These are phyloP conservation scores for Phenganax marumi DNA, from an alignment of 92 coral and sea anemone genomes.

Conservation along the genomic window DNA sequence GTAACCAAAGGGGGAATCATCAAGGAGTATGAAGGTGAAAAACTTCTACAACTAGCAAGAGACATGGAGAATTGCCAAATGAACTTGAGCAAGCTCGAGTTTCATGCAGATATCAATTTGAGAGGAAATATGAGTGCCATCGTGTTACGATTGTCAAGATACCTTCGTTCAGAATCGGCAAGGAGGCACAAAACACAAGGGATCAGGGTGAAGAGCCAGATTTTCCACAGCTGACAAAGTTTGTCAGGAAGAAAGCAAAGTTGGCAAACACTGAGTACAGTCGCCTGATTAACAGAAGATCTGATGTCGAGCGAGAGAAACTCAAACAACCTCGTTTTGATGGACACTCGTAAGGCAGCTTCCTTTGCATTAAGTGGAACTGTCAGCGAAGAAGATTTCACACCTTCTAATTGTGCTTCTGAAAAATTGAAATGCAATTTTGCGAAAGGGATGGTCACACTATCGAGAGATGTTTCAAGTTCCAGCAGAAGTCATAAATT, in stretches of 20 bases:
- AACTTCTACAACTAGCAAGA: neutral
- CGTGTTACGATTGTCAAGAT: slow-evolving; percentile 11
- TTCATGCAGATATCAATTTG: slow-evolving; percentile 24
- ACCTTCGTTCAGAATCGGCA: slow-evolving; percentile 38
- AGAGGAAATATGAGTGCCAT: slow-evolving; percentile 32
- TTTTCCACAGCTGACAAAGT: slow-evolving; percentile 24
- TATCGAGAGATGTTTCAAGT: slow-evolving; percentile 14
- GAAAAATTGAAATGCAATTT: slow-evolving; percentile 4
- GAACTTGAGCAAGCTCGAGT: slow-evolving; percentile 28
- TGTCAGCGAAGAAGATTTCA: neutral
- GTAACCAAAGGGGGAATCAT: slow-evolving; percentile 6
- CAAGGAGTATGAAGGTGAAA: slow-evolving; percentile 5
- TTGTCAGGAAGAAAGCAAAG: slow-evolving; percentile 30
- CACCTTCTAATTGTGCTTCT: neutral
- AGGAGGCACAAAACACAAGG: slow-evolving; percentile 34
- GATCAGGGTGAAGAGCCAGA: slow-evolving; percentile 26
- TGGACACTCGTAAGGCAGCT: neutral
- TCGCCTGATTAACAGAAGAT: neutral
- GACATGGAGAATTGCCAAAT: slow-evolving; percentile 16
- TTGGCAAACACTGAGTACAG: slow-evolving; percentile 36
- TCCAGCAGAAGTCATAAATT: slow-evolving; percentile 16
- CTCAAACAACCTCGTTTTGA: slow-evolving; percentile 3
- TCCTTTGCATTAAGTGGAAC: neutral
- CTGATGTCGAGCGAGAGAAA: neutral
- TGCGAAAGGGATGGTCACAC: slow-evolving; percentile 27